A percentile compares a stretch with the other conserved stretches of the same genome.
phyloP scores from a whole-genome alignment of 2,113 vertebrate species.

The Apodemus sylvaticus region DNA sequence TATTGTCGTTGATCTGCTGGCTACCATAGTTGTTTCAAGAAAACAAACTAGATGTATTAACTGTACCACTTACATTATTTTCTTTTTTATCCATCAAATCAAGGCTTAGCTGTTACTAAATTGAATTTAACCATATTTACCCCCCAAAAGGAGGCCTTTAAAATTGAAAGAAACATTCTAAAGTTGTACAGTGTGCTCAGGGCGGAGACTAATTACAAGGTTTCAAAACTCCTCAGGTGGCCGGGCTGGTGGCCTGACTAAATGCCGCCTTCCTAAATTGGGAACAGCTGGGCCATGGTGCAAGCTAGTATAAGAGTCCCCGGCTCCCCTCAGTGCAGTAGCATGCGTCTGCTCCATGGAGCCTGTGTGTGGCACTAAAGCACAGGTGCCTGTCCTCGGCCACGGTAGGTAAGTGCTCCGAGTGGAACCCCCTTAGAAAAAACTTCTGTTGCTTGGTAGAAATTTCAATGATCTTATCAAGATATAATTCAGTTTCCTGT shows the following conservation, averaged over 20 bases:
- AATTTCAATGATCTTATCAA: no score
- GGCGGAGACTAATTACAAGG: slow-evolving; percentile 74
- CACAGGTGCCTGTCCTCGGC: not conserved
- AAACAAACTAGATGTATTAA: not conserved
- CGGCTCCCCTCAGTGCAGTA: not conserved
- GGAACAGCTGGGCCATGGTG: slow-evolving; percentile 53
- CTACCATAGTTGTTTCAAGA: not conserved
- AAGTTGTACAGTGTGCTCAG: slow-evolving; percentile 15
- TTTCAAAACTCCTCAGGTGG: slow-evolving; percentile 64
- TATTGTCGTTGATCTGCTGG: not conserved
- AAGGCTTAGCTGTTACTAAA: slow-evolving; percentile 19
- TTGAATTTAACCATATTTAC: not conserved
- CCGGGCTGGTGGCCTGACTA: not conserved
- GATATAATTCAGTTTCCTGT: not conserved
- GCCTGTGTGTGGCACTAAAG: not conserved
- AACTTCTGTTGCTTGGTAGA: not conserved
- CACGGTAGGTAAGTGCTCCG: slow-evolving; percentile 9
- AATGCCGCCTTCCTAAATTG: slow-evolving; percentile 68
- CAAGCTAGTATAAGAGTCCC: not conserved
- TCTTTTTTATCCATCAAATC: not conserved
- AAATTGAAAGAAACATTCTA: not conserved
- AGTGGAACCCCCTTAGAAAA: not conserved
- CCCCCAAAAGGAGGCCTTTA: slow-evolving; percentile 9
- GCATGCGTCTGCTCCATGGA: not conserved
- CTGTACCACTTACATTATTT: not conserved